Evolutionary conservation across 2,888 invertebrate genomes (phyloP), one percentile per base, ranked within the genome.

Genomic region (Nymphalis c-album): DNA sequence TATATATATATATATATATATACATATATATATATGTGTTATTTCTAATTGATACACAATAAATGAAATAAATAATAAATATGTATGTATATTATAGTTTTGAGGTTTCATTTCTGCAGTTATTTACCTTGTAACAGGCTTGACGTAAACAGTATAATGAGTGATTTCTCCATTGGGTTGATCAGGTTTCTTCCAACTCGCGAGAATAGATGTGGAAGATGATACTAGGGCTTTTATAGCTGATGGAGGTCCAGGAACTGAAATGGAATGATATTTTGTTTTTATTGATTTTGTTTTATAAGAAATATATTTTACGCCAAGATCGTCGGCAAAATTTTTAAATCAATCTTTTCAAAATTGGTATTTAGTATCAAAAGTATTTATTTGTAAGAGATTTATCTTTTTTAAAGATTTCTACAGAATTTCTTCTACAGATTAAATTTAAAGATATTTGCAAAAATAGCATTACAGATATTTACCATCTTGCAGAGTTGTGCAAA

Each of bases 401-500:
- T n/a, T n/a, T n/a, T n/a, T n/a, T n/a, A n/a, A n/a, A n/a, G n/a
- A n/a, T 35, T 35, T 35, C 6, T 35, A 6, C 31, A 35, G 4
- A 35, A 1, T 7, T 35, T 7, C 7, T 7, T 35, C 3, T 35
- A 35, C 10, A 2, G 26, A 31, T 31, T 35, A 35, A 35, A 40
- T 40, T 10, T 10, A 10, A 13, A 7, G 5, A 8, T 7, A 40
- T 55, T 22, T 4, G 16, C 22, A 6, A 55, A 17, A 22, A 22
- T 16, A 2, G 6, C 17, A 40, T 7, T n/a, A 17, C 7, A 26
- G 18, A 22, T 31, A 73, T 80, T 93, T 88, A 96, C 96, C 94
- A 87, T 98, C 97, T 87, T 97, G 97, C 76, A 96, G 94, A 0
- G 97, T 98, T 59, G 94, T 94, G 82, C 97, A 97, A 78, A 94